Conservation (phyloP, 2,797 vertebrate species). For the Okamejei kenojei region DNA sequence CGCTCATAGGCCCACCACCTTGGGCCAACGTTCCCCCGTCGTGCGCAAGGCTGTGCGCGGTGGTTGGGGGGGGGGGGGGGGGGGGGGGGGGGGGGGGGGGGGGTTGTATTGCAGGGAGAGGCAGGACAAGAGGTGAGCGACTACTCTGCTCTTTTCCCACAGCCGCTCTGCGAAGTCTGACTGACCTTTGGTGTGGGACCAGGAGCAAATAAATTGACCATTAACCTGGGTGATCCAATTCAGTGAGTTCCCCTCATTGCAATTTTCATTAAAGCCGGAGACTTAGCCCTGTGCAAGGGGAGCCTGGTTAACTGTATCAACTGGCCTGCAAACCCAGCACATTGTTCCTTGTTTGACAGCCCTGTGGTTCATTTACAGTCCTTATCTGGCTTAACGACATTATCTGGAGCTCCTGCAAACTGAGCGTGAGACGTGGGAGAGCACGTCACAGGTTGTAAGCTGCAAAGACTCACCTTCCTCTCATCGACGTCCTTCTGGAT, state of each 20-base stretch:
- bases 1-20: no score
- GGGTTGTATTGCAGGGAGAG: neutral
- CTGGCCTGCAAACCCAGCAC: no score
- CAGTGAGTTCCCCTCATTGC: neutral
- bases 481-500: no score
- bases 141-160: neutral
- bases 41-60: no score
- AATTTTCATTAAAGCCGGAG: neutral
- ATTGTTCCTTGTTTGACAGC: neutral
- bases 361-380: neutral
- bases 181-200: constrained; percentile 6
- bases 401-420: neutral
- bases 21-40: no score
- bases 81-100: no score
- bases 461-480: no score
- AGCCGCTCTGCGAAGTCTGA: neutral
- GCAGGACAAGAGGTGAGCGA: neutral
- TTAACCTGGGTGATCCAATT: constrained; percentile 1
- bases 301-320: neutral
- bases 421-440: neutral
- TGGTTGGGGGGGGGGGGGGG: no score
- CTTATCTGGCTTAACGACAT: neutral
- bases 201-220: neutral
- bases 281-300: neutral
- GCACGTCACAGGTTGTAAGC: no score